Evolutionary conservation across 37 sponge, comb jelly and placozoan species (phyloP).

Genomic region (Crambe crambe): DNA sequence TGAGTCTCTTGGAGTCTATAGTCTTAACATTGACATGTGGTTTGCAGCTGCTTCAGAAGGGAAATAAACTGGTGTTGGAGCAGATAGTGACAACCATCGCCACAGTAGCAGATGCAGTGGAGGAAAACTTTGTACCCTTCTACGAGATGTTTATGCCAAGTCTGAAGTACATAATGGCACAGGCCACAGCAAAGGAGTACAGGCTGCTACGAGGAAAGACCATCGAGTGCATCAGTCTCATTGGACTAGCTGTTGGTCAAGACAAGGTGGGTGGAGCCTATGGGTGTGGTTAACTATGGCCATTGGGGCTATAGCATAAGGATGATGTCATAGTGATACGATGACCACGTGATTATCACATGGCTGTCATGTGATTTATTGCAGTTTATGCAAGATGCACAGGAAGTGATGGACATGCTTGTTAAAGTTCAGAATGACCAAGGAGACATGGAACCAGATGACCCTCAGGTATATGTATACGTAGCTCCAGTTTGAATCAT

Average conservation of each 20-base stretch:
- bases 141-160: constrained; percentile 97
- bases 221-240: constrained; percentile 96
- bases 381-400: constrained; percentile 97
- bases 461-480: constrained; percentile 76
- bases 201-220: constrained; percentile 94
- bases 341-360: background rate
- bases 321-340: background rate
- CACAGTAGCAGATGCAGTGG: constrained; percentile 92
- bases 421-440: constrained; percentile 93
- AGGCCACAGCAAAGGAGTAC: constrained; percentile 76
- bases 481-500: too few species aligned
- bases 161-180: constrained; percentile 94
- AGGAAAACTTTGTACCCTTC: constrained; percentile 88
- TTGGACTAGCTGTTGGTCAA: constrained; percentile 97
- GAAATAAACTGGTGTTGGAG: constrained; percentile 84
- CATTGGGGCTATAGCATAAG: background rate
- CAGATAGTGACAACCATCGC: constrained; percentile 93
- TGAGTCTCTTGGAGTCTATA: too few species aligned
- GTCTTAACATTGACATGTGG: background rate
- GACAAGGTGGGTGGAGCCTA: constrained; percentile 70
- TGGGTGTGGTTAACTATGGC: background rate
- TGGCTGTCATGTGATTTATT: background rate
- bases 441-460: constrained; percentile 76
- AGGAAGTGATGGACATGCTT: constrained; percentile 89
- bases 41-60: constrained; percentile 73